phyloP scores from a whole-genome alignment of 2,113 vertebrate species.

The Nasalis larvatus region DNA sequence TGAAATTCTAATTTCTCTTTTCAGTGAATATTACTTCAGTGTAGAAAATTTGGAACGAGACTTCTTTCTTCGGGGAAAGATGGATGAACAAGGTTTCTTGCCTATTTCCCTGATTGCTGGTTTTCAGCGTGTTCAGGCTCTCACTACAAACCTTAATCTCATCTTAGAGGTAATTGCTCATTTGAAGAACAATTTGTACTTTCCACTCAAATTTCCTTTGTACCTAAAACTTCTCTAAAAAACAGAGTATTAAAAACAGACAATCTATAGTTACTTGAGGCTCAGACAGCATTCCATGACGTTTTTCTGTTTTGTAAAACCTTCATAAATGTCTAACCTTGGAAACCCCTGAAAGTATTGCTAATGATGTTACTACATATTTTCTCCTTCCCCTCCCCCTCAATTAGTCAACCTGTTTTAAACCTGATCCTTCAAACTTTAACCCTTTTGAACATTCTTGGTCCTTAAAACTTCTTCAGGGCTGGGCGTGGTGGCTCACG shows the following conservation, averaged over 20 bases:
- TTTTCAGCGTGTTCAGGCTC: constrained; percentile 95
- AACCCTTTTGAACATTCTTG: not conserved
- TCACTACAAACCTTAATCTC: constrained; percentile 93
- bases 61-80: constrained; percentile 97
- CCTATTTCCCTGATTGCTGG: constrained; percentile 95
- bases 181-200: not conserved
- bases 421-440: not conserved
- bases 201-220: not conserved
- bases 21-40: constrained; percentile 99
- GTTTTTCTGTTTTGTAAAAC: constrained; percentile 21
- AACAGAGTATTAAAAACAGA: not conserved
- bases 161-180: constrained; percentile 91
- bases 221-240: not conserved
- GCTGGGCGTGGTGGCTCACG: too few species aligned
- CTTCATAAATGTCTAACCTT: not conserved
- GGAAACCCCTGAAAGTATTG: not conserved
- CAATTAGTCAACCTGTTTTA: not conserved
- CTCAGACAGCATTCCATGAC: not conserved
- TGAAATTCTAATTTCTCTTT: constrained; percentile 54
- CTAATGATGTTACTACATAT: not conserved
- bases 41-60: constrained; percentile 96
- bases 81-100: constrained; percentile 95
- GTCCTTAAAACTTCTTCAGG: not conserved
- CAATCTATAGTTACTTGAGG: not conserved
- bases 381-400: too few species aligned